Evolutionary conservation across 2,888 invertebrate genomes (phyloP).

Genomic region (Agrochola lychnidis): DNA sequence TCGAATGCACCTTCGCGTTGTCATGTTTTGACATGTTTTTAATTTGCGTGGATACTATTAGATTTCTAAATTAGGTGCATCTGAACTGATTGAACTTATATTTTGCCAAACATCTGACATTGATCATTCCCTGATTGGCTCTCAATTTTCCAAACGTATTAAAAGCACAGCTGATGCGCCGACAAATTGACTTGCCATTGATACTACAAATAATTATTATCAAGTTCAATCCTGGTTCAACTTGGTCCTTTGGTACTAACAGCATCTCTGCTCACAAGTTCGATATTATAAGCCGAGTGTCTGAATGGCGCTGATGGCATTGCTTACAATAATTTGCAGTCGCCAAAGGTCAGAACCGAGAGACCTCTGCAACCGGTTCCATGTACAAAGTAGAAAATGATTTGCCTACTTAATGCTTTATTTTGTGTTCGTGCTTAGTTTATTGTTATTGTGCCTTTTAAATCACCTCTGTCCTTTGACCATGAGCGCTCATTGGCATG

Average conservation of each 20-base stretch:
- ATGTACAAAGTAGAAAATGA: conserved; percentile 55
- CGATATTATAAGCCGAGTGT: conserved; percentile 28
- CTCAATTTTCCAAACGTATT: neutral
- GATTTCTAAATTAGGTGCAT: neutral
- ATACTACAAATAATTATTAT: neutral
- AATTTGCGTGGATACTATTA: neutral
- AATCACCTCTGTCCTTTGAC: conserved; percentile 60
- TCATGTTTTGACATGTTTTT: neutral
- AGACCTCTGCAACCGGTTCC: conserved; percentile 63
- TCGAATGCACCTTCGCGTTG: neutral
- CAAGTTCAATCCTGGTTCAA: neutral
- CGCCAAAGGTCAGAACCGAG: conserved; percentile 56
- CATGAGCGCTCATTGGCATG: conserved; percentile 42
- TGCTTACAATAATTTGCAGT: conserved; percentile 56
- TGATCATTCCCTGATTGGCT: neutral
- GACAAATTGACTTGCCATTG: conserved; percentile 1
- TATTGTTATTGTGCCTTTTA: conserved; percentile 50
- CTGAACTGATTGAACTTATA: neutral
- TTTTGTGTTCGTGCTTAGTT: conserved; percentile 47
- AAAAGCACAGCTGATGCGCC: neutral
- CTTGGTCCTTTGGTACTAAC: neutral
- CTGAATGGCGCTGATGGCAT: conserved; percentile 46
- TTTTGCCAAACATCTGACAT: neutral
- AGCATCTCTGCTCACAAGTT: conserved; percentile 6
- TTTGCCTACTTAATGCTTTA: conserved; percentile 59